Evolutionary conservation across 1,140 invertebrate species (phyloP), one percentile per base, ranked within the genome.

Genomic region (Aphelinus certus): DNA sequence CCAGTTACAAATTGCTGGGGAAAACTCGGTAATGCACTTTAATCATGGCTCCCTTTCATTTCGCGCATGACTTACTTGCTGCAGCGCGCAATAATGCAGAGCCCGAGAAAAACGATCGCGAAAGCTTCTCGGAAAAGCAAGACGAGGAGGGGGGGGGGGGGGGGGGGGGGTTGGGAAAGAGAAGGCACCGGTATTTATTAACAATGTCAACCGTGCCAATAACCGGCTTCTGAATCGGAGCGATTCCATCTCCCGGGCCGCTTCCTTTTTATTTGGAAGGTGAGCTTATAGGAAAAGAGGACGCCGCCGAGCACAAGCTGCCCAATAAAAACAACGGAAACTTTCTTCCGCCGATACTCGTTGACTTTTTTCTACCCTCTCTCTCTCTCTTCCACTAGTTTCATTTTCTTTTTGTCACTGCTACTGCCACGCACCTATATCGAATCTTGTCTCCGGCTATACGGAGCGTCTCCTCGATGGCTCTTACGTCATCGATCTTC

Each of bases 271-370:
- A 75, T 57, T 57, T 66, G 26, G 53, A 43, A 51, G 9, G 5
- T 7, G 49, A 65, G 26, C 55, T 60, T n/a, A 48, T 2, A 10
- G 46, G 10, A 55, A 72, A 64, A 26, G 10, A 26, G 46, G 9
- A 64, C 9, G 26, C 42, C 45, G 63, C 42, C 49, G 63, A 43
- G 60, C 57, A 57, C 63, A 57, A 74, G 66, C 70, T 69, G 74
- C 77, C 77, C 77, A 81, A 80, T 80, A 81, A 81, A 81, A 81
- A 80, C 79, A 81, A 82, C 72, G 68, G 75, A 74, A 82, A 81
- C 76, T 81, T 81, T 77, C 77, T 78, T 79, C 79, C 71, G 76
- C 76, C 60, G 66, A 58, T 75, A 51, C 51, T 68, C 58, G 47
- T 70, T 63, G 60, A 58, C 67, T 77, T 79, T 74, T 74, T 79